A percentile compares a stretch with the other conserved stretches of the same genome.
Evolutionary conservation across 2,888 invertebrate genomes (phyloP).

Genomic region (Caenorhabditis afra): DNA sequence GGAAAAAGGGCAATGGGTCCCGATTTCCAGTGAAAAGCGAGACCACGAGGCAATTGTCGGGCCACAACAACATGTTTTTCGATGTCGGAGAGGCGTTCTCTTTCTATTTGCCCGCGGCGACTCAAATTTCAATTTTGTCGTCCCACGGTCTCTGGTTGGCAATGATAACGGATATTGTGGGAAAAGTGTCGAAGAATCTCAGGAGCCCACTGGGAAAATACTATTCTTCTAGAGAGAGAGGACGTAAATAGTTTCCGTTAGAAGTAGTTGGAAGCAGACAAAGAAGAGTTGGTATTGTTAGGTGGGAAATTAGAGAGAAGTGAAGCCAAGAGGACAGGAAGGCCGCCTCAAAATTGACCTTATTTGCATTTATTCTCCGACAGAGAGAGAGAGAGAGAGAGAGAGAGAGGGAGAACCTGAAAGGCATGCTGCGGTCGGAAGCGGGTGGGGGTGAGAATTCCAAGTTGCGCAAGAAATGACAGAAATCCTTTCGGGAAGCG

Average conservation of each 20-base stretch:
- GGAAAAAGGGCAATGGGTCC: neutral
- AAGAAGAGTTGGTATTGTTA: no score
- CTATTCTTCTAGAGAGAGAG: no score
- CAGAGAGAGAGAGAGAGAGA: slow-evolving; percentile 18
- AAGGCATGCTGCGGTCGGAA: slow-evolving; percentile 32
- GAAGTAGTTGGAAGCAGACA: no score
- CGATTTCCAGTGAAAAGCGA: no score
- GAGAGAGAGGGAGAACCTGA: slow-evolving; percentile 44
- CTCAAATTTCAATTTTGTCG: slow-evolving; percentile 33
- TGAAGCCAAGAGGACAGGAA: neutral
- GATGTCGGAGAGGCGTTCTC: no score
- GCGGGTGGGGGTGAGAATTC: no score
- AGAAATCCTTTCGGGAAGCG: neutral
- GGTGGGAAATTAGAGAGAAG: slow-evolving; percentile 10
- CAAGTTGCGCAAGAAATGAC: slow-evolving; percentile 2
- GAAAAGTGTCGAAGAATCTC: slow-evolving; percentile 3
- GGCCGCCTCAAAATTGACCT: slow-evolving; percentile 49
- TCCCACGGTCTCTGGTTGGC: neutral
- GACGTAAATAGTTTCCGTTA: no score
- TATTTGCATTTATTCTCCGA: slow-evolving; percentile 46
- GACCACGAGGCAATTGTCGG: neutral
- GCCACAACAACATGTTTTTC: slow-evolving; percentile 11
- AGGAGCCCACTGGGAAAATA: no score
- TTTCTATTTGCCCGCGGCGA: no score
- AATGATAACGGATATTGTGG: slow-evolving; percentile 12